Conservation (phyloP, 2,113 vertebrate genomes). For the Limnothrissa miodon region DNA sequence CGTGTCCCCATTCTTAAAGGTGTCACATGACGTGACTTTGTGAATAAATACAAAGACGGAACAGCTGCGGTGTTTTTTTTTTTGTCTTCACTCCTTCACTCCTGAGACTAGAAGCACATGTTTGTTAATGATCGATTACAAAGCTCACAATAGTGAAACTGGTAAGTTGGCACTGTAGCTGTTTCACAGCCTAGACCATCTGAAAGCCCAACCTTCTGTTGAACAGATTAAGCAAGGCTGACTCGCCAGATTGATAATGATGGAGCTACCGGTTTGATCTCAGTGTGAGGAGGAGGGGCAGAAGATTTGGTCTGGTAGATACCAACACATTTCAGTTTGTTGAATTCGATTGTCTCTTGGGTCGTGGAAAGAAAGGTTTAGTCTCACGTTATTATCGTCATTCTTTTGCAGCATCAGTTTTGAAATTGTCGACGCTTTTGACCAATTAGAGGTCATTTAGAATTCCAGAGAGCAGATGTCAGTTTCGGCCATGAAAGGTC, state of each 20-base stretch:
- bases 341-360: background rate
- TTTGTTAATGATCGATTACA: constrained; percentile 69
- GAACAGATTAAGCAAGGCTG: constrained; percentile 57
- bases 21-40: constrained; percentile 42
- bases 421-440: background rate
- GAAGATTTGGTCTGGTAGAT: background rate
- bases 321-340: background rate
- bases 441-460: background rate
- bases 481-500: background rate
- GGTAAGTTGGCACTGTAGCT: constrained; percentile 54
- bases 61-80: constrained; percentile 20
- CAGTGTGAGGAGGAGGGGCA: background rate
- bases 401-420: background rate
- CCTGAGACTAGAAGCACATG: constrained; percentile 62
- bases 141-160: constrained; percentile 58
- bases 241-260: constrained; percentile 50
- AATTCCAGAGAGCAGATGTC: background rate
- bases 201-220: constrained; percentile 62
- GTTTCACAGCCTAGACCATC: constrained; percentile 52
- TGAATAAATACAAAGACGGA: constrained; percentile 25
- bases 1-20: background rate
- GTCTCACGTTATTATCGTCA: background rate
- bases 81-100: constrained; percentile 57
- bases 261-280: constrained; percentile 53
- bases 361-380: no score